Base-by-base conservation (phyloP, 2,888 invertebrate species). In the Drosophila melanosoma region DNA sequence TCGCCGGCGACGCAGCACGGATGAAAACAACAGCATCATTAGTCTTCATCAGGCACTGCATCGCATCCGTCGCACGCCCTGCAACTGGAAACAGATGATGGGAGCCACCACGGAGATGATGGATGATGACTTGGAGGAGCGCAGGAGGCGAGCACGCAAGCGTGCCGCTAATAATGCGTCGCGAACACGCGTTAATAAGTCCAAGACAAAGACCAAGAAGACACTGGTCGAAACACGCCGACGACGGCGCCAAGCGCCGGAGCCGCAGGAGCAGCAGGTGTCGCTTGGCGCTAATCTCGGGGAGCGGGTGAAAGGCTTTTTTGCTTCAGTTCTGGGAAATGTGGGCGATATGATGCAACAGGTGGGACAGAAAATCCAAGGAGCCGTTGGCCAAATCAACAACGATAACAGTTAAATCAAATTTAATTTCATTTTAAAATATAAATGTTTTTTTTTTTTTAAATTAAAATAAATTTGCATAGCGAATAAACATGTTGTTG, bases 41-140 rank as follows among this genome's bases (percentile, higher is more conserved):
- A 26, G 23, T 11, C 26, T 48, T 11, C 60, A 68, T 20, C 15
- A 32, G 38, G 15, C 40, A 3, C 17, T 51, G 35, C 84, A 77
- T 33, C 81, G 91, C 2, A 54, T 61, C 15, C 89, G 81, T 52
- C 91, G 92, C 4, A 68, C 90, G 4, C 85, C 91, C 0, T 91
- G 91, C 49, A 65, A 66, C 26, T 74, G 69, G 65, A 74, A 73
- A 4, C 53, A 57, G 40, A 78, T 66, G 66, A 70, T 56, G 57
- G 57, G 74, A 7, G 59, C 51, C 56, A 66, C 76, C 17, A 78
- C 71, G 17, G 70, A 56, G 11, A 69, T 58, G 12, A 6, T 66
- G 10, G 0, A 65, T 10, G 86, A 76, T 3, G 87, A 79, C 5
- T 64, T 82, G 2, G 91, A 91, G 53, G 86, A 83, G 0, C 76